Evolutionary conservation across 2,113 vertebrate species (phyloP).

Genomic region (Heterotilapia buettikoferi): DNA sequence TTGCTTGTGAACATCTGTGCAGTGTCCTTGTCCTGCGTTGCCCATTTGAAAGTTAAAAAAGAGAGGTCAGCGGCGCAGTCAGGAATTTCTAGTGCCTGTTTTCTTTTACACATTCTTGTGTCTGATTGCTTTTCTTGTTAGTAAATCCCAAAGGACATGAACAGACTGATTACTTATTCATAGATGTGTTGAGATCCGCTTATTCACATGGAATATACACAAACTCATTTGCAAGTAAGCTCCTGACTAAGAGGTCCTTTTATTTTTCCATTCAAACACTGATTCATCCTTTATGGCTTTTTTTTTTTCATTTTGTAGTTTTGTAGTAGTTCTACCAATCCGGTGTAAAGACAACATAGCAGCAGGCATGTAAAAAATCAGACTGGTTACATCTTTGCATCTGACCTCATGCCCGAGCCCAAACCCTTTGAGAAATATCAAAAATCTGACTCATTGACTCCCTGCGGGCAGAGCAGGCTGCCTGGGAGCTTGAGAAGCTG

Average conservation of each 20-base stretch:
- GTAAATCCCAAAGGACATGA: constrained; percentile 29
- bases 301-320: not conserved
- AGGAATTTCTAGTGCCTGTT: constrained; percentile 3
- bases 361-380: not conserved
- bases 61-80: not conserved
- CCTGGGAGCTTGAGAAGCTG: constrained; percentile 36
- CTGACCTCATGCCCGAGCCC: constrained; percentile 2
- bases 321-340: not conserved
- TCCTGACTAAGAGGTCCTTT: not conserved
- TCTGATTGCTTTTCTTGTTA: constrained; percentile 57
- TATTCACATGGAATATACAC: constrained; percentile 37
- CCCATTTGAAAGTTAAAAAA: not conserved
- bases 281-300: not conserved
- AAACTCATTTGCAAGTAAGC: constrained; percentile 26
- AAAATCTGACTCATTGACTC: constrained; percentile 45
- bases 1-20: not conserved
- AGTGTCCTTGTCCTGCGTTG: not conserved
- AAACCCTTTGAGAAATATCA: constrained; percentile 22
- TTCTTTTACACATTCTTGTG: constrained; percentile 5
- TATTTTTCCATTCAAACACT: not conserved
- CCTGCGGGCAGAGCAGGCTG: constrained; percentile 10
- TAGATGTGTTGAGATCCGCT: constrained; percentile 36
- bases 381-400: constrained; percentile 17
- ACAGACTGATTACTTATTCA: constrained; percentile 53
- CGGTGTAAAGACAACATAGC: not conserved